phyloP scores from a whole-genome alignment of 2,797 vertebrate species.

The Phalanger gymnotis region DNA sequence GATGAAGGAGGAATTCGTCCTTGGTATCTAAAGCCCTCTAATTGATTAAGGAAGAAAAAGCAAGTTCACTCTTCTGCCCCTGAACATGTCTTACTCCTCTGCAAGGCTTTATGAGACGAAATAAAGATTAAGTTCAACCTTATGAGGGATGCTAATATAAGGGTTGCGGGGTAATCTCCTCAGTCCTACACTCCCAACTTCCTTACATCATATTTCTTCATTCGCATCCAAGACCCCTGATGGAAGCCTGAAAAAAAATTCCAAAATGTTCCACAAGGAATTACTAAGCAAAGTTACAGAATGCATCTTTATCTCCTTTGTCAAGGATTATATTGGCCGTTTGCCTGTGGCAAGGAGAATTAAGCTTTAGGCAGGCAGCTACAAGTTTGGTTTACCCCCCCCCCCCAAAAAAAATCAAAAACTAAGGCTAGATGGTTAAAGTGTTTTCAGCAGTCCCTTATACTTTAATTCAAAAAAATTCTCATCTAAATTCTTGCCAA shows the following conservation, averaged over 20 bases:
- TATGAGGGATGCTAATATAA: not conserved
- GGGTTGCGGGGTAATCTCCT: not conserved
- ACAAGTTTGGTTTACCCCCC: slow-evolving; percentile 52
- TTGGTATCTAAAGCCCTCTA: not conserved
- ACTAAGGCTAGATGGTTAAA: fast-evolving
- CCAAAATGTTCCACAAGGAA: not conserved
- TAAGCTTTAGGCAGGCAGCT: slow-evolving; percentile 51
- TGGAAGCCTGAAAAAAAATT: not conserved
- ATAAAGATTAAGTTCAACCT: not conserved
- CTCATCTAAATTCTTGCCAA: slow-evolving; percentile 41
- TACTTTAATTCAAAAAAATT: not conserved
- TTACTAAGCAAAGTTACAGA: not conserved
- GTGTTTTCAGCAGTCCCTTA: not conserved
- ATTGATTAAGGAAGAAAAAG: not conserved
- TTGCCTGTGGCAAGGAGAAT: slow-evolving; percentile 31
- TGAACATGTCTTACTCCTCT: not conserved
- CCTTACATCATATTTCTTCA: not conserved
- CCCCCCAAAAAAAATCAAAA: not conserved
- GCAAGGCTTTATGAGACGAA: not conserved
- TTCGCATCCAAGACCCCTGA: not conserved
- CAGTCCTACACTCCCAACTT: not conserved
- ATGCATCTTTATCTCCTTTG: not conserved
- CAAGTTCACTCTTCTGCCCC: not conserved
- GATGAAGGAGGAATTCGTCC: not conserved
- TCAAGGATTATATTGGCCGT: slow-evolving; percentile 59